Evolutionary conservation across 1,140 invertebrate species (phyloP), one percentile per base, ranked within the genome.

Genomic region (Trichoplusia ni): DNA sequence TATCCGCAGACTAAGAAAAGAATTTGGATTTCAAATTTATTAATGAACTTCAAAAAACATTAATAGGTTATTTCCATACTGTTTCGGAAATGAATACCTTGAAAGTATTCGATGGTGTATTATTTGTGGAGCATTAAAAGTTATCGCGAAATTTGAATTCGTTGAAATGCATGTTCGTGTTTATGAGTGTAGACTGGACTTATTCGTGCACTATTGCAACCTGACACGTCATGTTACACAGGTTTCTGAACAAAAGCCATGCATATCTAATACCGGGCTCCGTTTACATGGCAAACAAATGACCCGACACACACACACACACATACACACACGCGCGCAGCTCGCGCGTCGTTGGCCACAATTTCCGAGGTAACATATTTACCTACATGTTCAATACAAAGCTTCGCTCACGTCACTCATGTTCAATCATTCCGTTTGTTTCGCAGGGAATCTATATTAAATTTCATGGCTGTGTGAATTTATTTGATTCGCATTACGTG

Each of bases 381-480:
- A 31, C 46, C n/a, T 27, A 7, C 16, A 25, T 4, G 1, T n/a
- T 21, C 47, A 21, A 9, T 21, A 51, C 35, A 38, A 40, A 37
- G 35, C 19, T 6, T 6, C 4, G 5, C 25, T 4, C 13, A 4
- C 16, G 51, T n/a, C 47, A 23, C 49, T 37, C 49, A 19, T 19
- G 31, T 40, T 40, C 21, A 25, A 40, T 29, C 37, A 56, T 25
- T 51, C 18, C 33, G 23, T 25, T 56, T 59, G 27, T 44, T 59
- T 33, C 35, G n/a, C 33, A 29, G 42, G 9, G n/a, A 29, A 44
- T 59, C 40, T 59, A 31, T 59, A 59, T 59, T 42, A 44, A 59
- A 59, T 44, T 33, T 59, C 38, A 59, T 42, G 40, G 13, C 25
- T 59, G 38, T 59, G 54, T 59, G 54, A 59, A 59, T 59, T 59